Percentiles rank a stretch among this genome's conserved stretches.
phyloP scores from a whole-genome alignment of 35 echinoderm and acorn worm species.

The Eucidaris tribuloides region DNA sequence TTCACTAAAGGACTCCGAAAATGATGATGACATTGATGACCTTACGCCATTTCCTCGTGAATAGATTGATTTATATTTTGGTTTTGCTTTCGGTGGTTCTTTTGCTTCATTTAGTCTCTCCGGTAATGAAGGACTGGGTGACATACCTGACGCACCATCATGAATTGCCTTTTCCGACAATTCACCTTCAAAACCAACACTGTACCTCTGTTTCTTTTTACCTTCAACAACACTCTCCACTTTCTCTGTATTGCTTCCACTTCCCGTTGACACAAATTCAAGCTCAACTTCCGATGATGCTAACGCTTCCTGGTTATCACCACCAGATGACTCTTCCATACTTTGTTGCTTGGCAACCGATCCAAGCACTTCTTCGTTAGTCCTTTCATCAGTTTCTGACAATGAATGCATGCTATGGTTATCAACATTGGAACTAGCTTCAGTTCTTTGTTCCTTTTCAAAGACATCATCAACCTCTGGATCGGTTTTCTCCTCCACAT shows the following conservation, averaged over 20 bases:
- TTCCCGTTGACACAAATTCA: not conserved
- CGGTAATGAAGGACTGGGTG: constrained; percentile 8
- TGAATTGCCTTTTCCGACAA: not conserved
- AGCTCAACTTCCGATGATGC: not conserved
- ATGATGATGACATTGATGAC: constrained; percentile 33
- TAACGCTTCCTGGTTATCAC: not conserved
- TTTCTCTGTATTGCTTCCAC: not conserved
- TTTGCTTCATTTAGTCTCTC: constrained; percentile 20
- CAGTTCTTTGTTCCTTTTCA: not conserved
- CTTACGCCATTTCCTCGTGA: constrained; percentile 17
- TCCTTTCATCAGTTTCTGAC: too few species aligned
- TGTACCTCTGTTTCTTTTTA: not conserved
- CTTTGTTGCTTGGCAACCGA: not conserved
- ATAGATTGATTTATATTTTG: constrained; percentile 37
- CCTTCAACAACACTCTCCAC: not conserved
- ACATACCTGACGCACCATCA: not conserved
- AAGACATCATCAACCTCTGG: not conserved
- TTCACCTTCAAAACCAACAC: constrained; percentile 29
- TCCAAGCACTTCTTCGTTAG: too few species aligned
- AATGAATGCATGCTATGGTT: not conserved
- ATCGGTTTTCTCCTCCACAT: not conserved
- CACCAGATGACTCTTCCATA: not conserved
- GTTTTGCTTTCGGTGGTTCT: constrained; percentile 19
- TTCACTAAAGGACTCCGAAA: constrained; percentile 39
- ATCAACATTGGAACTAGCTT: not conserved